phyloP scores from a whole-genome alignment of 2,797 vertebrate species.

The Triplophysa yarkandensis region DNA sequence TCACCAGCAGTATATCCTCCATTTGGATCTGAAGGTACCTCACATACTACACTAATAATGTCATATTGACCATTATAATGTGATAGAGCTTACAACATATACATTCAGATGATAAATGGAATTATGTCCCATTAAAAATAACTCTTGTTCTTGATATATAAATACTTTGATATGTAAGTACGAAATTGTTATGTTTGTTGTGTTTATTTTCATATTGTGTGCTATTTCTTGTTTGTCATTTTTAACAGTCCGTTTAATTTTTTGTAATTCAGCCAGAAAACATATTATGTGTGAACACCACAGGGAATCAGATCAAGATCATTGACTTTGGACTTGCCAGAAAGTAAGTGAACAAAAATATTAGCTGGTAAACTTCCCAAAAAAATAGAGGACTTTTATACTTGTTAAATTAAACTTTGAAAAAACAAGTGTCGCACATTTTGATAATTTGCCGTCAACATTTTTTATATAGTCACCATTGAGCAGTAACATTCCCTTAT shows the following conservation, averaged over 20 bases:
- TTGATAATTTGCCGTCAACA: slow-evolving; percentile 30
- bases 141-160: neutral
- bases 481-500: slow-evolving; percentile 31
- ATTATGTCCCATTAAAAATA: neutral
- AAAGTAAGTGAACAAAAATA: slow-evolving; percentile 71
- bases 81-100: neutral
- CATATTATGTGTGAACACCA: slow-evolving; percentile 82
- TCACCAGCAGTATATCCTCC: slow-evolving; percentile 89
- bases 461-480: slow-evolving; percentile 30
- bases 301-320: slow-evolving; percentile 89
- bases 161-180: neutral
- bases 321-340: slow-evolving; percentile 89
- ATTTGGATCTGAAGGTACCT: slow-evolving; percentile 87
- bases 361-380: neutral
- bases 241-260: slow-evolving; percentile 67
- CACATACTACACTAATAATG: neutral
- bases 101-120: neutral
- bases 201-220: neutral
- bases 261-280: slow-evolving; percentile 71
- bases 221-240: neutral
- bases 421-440: neutral
- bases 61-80: slow-evolving; percentile 21
- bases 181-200: neutral
- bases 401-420: neutral
- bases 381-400: neutral